These are phyloP conservation scores for Rotaria macrura DNA, from an alignment of 2,888 invertebrate genomes.

Conservation along the genomic window DNA sequence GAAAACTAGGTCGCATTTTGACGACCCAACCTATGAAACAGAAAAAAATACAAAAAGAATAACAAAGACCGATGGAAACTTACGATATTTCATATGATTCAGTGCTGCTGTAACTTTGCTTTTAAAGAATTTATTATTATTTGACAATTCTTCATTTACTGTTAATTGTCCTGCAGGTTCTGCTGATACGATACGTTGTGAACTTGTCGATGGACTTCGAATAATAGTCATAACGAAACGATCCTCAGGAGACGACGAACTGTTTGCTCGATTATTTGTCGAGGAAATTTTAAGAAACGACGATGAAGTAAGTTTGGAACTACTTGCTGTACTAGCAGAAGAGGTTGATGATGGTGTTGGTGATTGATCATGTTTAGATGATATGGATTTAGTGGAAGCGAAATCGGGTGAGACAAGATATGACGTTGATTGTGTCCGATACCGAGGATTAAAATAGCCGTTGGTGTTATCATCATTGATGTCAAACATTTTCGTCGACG, in stretches of 20 bases:
- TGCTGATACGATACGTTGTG: not conserved
- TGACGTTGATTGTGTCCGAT: not conserved
- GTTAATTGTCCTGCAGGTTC: not conserved
- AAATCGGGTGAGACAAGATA: not conserved
- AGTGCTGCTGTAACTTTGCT: conserved; percentile 10
- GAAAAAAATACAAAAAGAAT: not conserved
- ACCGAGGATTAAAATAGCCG: not conserved
- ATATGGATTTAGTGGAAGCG: not conserved
- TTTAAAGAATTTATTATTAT: conserved; percentile 9
- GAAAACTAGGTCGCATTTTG: not conserved
- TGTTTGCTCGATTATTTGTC: no score
- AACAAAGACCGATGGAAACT: not conserved
- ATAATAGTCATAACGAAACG: conserved; percentile 10
- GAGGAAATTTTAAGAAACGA: not conserved
- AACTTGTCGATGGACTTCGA: not conserved
- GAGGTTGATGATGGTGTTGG: not conserved
- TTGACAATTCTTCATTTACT: not conserved
- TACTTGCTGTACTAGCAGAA: not conserved
- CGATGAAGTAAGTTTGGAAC: not conserved
- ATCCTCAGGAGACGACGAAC: not conserved
- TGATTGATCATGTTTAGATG: not conserved
- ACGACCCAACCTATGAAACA: not conserved
- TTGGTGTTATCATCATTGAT: not conserved
- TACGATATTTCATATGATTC: conserved; percentile 19
- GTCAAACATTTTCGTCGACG: not conserved